phyloP scores from a whole-genome alignment of 2,888 invertebrate species.

The Drosophila melanosoma region DNA sequence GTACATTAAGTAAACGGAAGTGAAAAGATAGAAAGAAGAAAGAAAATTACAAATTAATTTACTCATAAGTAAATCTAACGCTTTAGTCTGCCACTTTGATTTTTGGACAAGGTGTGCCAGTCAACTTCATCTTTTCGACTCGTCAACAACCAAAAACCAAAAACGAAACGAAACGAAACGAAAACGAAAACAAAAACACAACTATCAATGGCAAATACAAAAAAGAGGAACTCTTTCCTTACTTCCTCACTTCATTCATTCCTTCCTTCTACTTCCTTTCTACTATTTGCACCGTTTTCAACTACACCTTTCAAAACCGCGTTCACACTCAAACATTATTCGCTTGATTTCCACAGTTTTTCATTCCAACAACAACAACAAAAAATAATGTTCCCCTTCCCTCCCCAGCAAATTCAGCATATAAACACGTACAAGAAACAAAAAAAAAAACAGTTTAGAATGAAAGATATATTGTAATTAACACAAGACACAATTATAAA shows the following conservation, averaged over 20 bases:
- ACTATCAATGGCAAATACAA: slow-evolving; percentile 28
- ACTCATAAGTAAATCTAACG: slow-evolving; percentile 75
- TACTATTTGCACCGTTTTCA: slow-evolving; percentile 49
- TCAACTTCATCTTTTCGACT: slow-evolving; percentile 67
- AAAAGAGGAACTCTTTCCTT: slow-evolving; percentile 26
- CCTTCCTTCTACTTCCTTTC: slow-evolving; percentile 9
- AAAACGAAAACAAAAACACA: slow-evolving; percentile 25
- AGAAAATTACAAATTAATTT: slow-evolving; percentile 61
- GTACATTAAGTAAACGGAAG: slow-evolving; percentile 69
- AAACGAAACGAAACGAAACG: slow-evolving; percentile 21
- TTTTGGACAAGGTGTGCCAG: slow-evolving; percentile 78
- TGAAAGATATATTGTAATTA: slow-evolving; percentile 77
- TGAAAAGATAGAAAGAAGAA: slow-evolving; percentile 1
- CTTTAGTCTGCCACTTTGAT: slow-evolving; percentile 80
- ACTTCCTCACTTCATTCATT: slow-evolving; percentile 24
- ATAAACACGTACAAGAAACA: slow-evolving; percentile 51
- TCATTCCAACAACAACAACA: slow-evolving; percentile 26
- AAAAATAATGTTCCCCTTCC: slow-evolving; percentile 14
- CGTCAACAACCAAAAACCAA: slow-evolving; percentile 26
- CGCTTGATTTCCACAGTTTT: slow-evolving; percentile 47
- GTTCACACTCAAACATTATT: slow-evolving; percentile 27
- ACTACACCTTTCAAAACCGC: slow-evolving; percentile 19
- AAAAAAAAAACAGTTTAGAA: slow-evolving; percentile 67
- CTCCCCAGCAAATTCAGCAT: slow-evolving; percentile 58
- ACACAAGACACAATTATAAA: slow-evolving; percentile 73